These are phyloP conservation scores for Microctenopoma steveboyesi DNA, from an alignment of 2,797 vertebrate genomes.

Conservation along the genomic window DNA sequence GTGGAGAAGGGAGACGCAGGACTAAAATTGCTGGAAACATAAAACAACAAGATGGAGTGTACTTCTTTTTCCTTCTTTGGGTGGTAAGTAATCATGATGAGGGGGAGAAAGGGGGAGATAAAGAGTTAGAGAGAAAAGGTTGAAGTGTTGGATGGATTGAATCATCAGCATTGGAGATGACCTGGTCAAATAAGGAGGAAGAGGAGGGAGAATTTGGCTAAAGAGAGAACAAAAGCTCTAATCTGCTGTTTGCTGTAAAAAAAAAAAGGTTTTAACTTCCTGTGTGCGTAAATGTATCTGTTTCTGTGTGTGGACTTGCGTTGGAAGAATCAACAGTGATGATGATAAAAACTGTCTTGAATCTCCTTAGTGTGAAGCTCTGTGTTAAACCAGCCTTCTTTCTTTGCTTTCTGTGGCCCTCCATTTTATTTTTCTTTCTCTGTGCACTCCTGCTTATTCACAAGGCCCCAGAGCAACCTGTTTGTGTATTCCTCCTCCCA, in stretches of 20 bases:
- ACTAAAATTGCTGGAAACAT: slow-evolving; percentile 77
- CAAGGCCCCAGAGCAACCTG: slow-evolving; percentile 77
- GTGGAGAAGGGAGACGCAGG: slow-evolving; percentile 72
- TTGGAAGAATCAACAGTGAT: slow-evolving; percentile 41
- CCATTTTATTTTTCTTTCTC: slow-evolving; percentile 67
- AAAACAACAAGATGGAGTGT: slow-evolving; percentile 79
- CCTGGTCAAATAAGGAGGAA: slow-evolving; percentile 30
- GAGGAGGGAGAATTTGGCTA: slow-evolving; percentile 55
- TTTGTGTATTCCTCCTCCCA: slow-evolving; percentile 77
- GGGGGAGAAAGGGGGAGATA: neutral
- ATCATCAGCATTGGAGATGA: slow-evolving; percentile 47
- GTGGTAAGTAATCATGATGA: slow-evolving; percentile 72
- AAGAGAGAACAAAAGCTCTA: slow-evolving; percentile 22
- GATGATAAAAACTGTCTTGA: slow-evolving; percentile 21
- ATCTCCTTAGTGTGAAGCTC: slow-evolving; percentile 35
- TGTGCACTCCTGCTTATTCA: slow-evolving; percentile 58
- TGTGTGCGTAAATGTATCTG: slow-evolving; percentile 8
- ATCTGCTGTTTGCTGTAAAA: slow-evolving; percentile 39
- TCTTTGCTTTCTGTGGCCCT: slow-evolving; percentile 47
- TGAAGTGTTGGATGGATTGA: slow-evolving; percentile 42
- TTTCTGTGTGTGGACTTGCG: slow-evolving; percentile 17
- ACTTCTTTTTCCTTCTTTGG: slow-evolving; percentile 59
- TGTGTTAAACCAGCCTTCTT: slow-evolving; percentile 38
- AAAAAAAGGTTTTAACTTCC: slow-evolving; percentile 39
- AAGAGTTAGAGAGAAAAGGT: slow-evolving; percentile 1